These are phyloP conservation scores for Felis catus DNA, from an alignment of 2,113 vertebrate genomes.

Conservation along the genomic window F.catus_Fca126_mat1.0 CM031417.1:44050001-44050500, in stretches of 20 bases:
- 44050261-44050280: not conserved
- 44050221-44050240: not conserved
- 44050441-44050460: not conserved
- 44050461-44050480: not conserved
- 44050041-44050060: not conserved
- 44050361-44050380: not conserved
- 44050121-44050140: conserved; percentile 50
- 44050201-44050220: conserved; percentile 9
- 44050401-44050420: not conserved
- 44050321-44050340: not conserved
- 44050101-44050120: not conserved
- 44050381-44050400: not conserved
- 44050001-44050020: not conserved
- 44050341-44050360: not conserved
- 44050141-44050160: conserved; percentile 37
- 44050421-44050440: not conserved
- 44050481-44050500: not conserved
- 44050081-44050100: not conserved
- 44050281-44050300: not conserved
- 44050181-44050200: not conserved
- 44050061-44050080: not conserved
- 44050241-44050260: not conserved
- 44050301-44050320: not conserved
- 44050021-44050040: not conserved
- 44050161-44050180: not conserved